phyloP scores from a whole-genome alignment of 2,797 vertebrate species.

The Sebastolobus alascanus region DNA sequence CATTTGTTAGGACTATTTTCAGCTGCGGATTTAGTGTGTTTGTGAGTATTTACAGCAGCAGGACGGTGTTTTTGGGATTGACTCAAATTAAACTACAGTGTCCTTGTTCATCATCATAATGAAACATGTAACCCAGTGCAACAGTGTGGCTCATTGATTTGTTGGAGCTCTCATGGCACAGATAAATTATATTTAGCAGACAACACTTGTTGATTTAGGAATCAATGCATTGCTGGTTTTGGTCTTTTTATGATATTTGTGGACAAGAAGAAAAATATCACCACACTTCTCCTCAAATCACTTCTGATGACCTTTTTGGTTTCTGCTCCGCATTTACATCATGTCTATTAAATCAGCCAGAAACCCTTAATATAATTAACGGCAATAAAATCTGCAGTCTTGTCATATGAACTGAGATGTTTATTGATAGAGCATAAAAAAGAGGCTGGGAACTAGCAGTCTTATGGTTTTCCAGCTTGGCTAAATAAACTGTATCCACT shows the following conservation, averaged over 20 bases:
- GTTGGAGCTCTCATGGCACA: background rate
- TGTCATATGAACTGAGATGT: constrained; percentile 47
- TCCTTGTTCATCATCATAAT: too few relatives aligned
- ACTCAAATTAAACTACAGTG: too few relatives aligned
- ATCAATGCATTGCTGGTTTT: background rate
- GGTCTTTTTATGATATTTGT: background rate
- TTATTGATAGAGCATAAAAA: constrained; percentile 59
- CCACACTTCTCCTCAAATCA: background rate
- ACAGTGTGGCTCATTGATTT: background rate
- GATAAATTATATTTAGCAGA: background rate
- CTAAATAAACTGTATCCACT: constrained; percentile 61
- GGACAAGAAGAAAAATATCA: background rate
- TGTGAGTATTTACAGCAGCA: too few relatives aligned
- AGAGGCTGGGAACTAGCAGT: constrained; percentile 60
- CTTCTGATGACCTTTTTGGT: background rate
- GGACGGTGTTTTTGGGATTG: too few relatives aligned
- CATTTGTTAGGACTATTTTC: background rate
- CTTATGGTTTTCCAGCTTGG: constrained; percentile 51
- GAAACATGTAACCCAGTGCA: background rate
- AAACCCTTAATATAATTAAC: constrained; percentile 16
- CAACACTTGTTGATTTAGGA: background rate
- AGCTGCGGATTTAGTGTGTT: too few relatives aligned
- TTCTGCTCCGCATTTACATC: background rate
- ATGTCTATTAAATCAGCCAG: background rate
- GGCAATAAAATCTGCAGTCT: constrained; percentile 14